Conservation (phyloP, 2,113 vertebrate genomes). For the Lagenorhynchus albirostris region DNA sequence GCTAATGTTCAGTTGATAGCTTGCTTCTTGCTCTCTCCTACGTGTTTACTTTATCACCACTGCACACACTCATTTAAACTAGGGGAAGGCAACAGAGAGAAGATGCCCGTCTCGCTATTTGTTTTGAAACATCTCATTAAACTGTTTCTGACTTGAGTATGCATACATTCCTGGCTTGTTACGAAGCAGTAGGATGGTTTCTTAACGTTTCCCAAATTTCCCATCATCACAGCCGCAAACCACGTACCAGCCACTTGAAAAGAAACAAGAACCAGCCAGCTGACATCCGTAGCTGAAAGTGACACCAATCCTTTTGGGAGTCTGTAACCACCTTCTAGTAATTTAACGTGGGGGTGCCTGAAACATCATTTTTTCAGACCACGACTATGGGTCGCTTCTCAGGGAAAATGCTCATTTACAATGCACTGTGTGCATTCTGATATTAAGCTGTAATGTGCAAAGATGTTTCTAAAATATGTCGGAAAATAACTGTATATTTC, state of each 20-base stretch:
- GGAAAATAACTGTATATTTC: accelerated
- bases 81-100: background rate
- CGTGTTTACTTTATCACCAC: accelerated
- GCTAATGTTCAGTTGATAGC: accelerated
- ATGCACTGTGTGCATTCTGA: accelerated
- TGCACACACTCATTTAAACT: background rate
- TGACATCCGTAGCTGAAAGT: background rate
- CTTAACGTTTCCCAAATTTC: background rate
- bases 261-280: accelerated
- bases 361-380: background rate
- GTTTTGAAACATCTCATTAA: background rate
- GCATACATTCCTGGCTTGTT: background rate
- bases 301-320: accelerated
- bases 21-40: accelerated
- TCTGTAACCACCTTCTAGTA: background rate
- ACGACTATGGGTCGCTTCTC: accelerated
- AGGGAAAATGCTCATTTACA: background rate
- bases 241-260: background rate
- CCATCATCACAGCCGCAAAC: background rate
- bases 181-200: background rate
- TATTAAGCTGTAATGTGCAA: background rate
- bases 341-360: background rate
- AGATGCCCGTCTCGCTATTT: background rate
- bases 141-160: background rate
- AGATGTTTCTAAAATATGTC: background rate